phyloP scores from a whole-genome alignment of 2,113 vertebrate genomes.

The Ceyx cyanopectus region DNA sequence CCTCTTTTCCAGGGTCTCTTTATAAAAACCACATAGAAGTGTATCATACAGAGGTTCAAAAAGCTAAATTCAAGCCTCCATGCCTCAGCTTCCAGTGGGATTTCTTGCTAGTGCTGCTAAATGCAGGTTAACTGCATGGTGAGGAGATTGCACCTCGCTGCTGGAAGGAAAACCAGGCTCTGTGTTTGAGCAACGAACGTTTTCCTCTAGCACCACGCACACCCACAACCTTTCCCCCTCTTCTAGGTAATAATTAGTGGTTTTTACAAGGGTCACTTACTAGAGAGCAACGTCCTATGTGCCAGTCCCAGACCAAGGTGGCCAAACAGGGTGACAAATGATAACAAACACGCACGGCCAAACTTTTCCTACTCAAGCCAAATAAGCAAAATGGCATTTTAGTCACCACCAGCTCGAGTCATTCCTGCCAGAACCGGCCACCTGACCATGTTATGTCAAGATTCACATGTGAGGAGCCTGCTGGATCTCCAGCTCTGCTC shows the following conservation, averaged over 20 bases:
- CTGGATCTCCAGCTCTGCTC: not conserved
- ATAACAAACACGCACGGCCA: rapidly evolving
- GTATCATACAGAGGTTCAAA: not conserved
- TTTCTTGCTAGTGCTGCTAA: not conserved
- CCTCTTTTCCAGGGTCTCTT: not conserved
- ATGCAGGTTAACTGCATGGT: not conserved
- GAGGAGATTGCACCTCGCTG: not conserved
- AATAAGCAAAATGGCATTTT: not conserved
- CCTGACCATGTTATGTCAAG: not conserved
- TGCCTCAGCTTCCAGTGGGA: not conserved
- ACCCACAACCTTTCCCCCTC: not conserved
- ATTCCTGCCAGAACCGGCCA: not conserved
- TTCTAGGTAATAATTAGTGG: conserved; percentile 9
- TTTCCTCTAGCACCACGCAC: not conserved
- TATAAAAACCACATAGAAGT: not conserved
- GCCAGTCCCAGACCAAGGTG: not conserved
- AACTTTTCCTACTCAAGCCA: not conserved
- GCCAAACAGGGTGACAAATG: not conserved
- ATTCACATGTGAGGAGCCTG: not conserved
- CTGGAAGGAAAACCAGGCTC: not conserved
- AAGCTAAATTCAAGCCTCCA: not conserved
- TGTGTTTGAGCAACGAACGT: not conserved
- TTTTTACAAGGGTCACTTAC: conserved; percentile 5
- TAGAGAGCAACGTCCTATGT: not conserved
- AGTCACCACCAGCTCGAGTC: not conserved